Conservation (phyloP, 2,797 vertebrate genomes). For the Pipistrellus pipistrellus region DNA sequence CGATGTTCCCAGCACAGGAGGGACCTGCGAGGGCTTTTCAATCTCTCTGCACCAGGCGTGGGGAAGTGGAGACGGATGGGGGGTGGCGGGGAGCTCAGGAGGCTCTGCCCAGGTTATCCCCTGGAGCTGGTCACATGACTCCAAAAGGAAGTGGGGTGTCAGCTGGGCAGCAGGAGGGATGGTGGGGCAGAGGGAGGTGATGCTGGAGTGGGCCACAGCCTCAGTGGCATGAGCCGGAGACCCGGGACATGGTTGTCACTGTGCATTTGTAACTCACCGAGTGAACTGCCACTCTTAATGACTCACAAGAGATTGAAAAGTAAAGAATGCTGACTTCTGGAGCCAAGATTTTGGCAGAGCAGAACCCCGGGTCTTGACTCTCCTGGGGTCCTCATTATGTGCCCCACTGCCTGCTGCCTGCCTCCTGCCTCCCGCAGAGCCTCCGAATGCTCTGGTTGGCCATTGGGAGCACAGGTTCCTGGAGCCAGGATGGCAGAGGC, state of each 20-base stretch:
- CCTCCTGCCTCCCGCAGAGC: not conserved
- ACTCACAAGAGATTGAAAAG: not conserved
- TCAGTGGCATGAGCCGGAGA: not conserved
- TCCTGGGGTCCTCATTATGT: not conserved
- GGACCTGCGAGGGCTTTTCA: not conserved
- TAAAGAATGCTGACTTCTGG: not conserved
- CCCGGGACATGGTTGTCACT: not conserved
- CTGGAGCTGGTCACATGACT: not conserved
- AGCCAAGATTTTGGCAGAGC: not conserved
- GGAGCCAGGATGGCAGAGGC: not conserved
- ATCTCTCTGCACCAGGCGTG: accelerated
- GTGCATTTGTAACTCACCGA: not conserved
- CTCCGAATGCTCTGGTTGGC: not conserved
- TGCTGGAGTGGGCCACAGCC: not conserved
- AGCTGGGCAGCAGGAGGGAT: accelerated
- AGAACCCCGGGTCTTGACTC: accelerated
- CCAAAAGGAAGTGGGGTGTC: too few relatives aligned
- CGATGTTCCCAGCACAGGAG: not conserved
- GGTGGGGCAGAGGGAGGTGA: not conserved
- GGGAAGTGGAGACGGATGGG: not conserved
- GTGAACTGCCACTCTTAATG: not conserved
- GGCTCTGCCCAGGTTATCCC: not conserved
- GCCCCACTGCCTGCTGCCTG: accelerated
- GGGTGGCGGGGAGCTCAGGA: not conserved
- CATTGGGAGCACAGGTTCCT: not conserved